Base-by-base conservation (phyloP, 2,888 invertebrate species). In the Parnassius glacialis region DNA sequence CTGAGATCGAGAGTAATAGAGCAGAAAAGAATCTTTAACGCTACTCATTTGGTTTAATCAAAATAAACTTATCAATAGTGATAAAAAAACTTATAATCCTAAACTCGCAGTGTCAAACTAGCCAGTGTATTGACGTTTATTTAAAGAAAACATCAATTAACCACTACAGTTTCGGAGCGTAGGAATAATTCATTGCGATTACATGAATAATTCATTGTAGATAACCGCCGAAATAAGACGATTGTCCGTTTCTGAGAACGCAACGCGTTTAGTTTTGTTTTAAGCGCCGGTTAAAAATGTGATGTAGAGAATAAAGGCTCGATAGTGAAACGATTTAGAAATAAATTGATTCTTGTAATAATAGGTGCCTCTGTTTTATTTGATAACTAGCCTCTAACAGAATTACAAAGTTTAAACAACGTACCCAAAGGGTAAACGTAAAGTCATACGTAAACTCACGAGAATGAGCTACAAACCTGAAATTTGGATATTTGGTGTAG, bases 191-290 rank as follows among this genome's bases (percentile, higher is more conserved):
- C 1, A 16, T 87, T 82, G 75, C 79, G 82, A 84, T 83, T 76
- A 78, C 73, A 85, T 89, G 83, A 89, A 89, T 89, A 79, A 89
- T 87, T 87, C 84, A 87, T 84, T 75, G 68, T 67, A 77, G 81
- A 84, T 83, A 83, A 82, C 80, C 78, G 81, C 81, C 73, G 80
- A 87, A 86, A 84, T 85, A 85, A 86, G 78, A 83, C 84, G 81
- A 87, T 84, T 85, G 85, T 84, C 80, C 76, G 74, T 67, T 88
- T 87, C 86, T 81, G 67, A 73, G 85, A 86, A 88, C 71, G 59
- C 57, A 71, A 69, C 69, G 65, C 70, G 74, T 74, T 80, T 76
- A 76, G 74, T 78, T 78, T 75, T 64, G 75, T 78, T 78, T 75
- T 64, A 53, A 57, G 57, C 57, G 61, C 52, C 59, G 59, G 25